These are phyloP conservation scores for Scaptomyza graminum DNA, from an alignment of 1,140 invertebrate species.

Conservation along the genomic window DNA sequence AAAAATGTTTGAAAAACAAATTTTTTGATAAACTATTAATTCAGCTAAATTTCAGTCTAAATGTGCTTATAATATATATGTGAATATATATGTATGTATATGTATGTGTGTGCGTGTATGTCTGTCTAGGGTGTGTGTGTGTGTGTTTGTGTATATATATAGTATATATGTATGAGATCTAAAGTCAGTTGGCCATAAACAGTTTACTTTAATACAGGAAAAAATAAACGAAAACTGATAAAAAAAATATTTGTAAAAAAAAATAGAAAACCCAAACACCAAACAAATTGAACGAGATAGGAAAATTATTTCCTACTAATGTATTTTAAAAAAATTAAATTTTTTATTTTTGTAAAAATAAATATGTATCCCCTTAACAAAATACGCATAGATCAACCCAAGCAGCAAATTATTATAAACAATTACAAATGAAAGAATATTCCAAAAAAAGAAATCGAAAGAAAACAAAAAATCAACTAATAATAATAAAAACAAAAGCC, in stretches of 20 bases:
- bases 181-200: conserved; percentile 58
- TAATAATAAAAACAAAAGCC: conserved; percentile 17
- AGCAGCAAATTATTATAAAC: conserved; percentile 45
- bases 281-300: conserved; percentile 5
- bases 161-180: conserved; percentile 31
- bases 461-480: conserved; percentile 20
- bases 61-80: conserved; percentile 56
- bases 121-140: neutral
- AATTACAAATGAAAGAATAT: conserved; percentile 57
- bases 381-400: conserved; percentile 14
- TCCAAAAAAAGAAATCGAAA: conserved; percentile 55
- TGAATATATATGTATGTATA: conserved; percentile 8
- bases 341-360: conserved; percentile 35
- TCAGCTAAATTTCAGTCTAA: conserved; percentile 55
- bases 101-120: neutral
- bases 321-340: conserved; percentile 48
- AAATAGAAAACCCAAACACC: conserved; percentile 23
- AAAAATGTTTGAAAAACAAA: conserved; percentile 18
- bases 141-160: neutral
- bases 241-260: conserved; percentile 46
- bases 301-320: conserved; percentile 69
- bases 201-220: conserved; percentile 66
- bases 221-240: conserved; percentile 45
- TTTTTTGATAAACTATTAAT: conserved; percentile 45
- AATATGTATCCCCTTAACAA: conserved; percentile 9